Evolutionary conservation across 1,140 invertebrate species (phyloP), one percentile per base, ranked within the genome.

Genomic region (Pachypsylla venusta): DNA sequence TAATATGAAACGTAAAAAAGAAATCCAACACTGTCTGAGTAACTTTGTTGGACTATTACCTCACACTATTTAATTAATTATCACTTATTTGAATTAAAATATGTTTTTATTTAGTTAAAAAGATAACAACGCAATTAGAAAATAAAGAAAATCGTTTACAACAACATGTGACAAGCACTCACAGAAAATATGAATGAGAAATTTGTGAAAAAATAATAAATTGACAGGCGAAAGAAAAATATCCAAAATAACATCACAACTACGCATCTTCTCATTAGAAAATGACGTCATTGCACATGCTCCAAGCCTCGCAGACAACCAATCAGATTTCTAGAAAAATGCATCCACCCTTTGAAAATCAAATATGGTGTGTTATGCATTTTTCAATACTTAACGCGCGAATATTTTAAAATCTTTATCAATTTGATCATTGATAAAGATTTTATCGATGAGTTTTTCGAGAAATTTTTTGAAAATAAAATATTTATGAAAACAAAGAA

Each of bases 101-200:
- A n/a, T n/a, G n/a, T n/a, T n/a, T n/a, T n/a, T n/a, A n/a, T n/a
- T n/a, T n/a, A n/a, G n/a, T n/a, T n/a, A n/a, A n/a, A n/a, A n/a
- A n/a, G 42, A 48, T 48, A 19, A 48, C 42, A n/a, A 48, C 42
- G 42, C 42, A 48, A 48, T 48, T 48, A 48, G 42, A 48, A 35
- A 35, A 10, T 35, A 10, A 22, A 48, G 42, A 48, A 48, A 5
- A 48, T 19, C 42, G 22, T 3, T 48, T 22, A 48, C 42, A 48
- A 48, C 22, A 48, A 48, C 42, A 48, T 48, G 42, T 48, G 42
- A 48, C 42, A 48, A 22, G 22, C 42, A 48, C 42, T 48, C 42
- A 5, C 22, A n/a, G 22, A n/a, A 48, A 48, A 48, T 48, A 48
- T 48, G 42, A 48, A 48, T 48, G 42, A 48, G 22, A 48, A 35